phyloP scores from a whole-genome alignment of 2,797 vertebrate genomes.

The Centroberyx gerrardi region DNA sequence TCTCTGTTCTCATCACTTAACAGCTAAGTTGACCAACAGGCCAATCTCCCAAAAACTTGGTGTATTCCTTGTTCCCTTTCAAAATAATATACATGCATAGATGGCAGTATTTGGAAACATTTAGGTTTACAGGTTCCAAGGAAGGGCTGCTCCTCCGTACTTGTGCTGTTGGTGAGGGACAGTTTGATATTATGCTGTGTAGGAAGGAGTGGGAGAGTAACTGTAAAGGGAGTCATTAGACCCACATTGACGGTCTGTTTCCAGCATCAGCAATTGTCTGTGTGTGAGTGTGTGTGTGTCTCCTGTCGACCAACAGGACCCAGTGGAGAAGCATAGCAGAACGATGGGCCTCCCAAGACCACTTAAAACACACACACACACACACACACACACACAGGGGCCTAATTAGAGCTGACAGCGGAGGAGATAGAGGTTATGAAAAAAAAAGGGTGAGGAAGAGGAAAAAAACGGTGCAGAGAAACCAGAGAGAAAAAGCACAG shows the following conservation, averaged over 20 bases:
- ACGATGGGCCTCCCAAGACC: constrained; percentile 60
- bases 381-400: constrained; percentile 30
- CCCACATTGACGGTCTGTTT: constrained; percentile 24
- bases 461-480: constrained; percentile 8
- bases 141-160: background rate
- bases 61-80: too few species aligned
- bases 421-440: constrained; percentile 52
- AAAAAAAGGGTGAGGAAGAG: constrained; percentile 14
- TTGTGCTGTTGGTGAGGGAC: background rate
- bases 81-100: too few species aligned
- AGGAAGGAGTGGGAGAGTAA: constrained; percentile 32
- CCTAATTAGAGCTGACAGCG: constrained; percentile 69
- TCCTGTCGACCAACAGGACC: constrained; percentile 26
- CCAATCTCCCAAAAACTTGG: too few species aligned
- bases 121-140: background rate
- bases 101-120: too few species aligned
- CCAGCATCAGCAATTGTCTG: constrained; percentile 51
- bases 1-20: too few species aligned
- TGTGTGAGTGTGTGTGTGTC: constrained; percentile 7
- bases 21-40: too few species aligned
- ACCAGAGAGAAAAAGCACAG: constrained; percentile 42
- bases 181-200: constrained; percentile 31
- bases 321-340: constrained; percentile 34
- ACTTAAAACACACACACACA: constrained; percentile 54
- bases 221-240: constrained; percentile 56